phyloP scores from a whole-genome alignment of 2,888 invertebrate genomes.

The Tetramorium bicarinatum region DNA sequence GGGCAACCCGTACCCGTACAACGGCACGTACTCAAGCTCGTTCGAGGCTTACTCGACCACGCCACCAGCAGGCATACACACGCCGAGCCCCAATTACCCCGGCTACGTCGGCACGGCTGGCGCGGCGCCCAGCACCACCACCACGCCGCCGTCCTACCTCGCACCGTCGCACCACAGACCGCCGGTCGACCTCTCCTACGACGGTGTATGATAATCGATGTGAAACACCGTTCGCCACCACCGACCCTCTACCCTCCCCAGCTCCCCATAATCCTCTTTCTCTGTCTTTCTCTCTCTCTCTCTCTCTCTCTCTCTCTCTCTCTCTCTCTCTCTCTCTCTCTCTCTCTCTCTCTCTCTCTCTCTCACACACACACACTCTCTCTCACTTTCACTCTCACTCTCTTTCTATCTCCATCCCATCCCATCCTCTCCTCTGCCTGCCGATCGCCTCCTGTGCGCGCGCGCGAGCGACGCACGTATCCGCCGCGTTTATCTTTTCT shows the following conservation, averaged over 20 bases:
- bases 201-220: conserved; percentile 85
- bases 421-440: conserved; percentile 8
- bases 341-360: not conserved
- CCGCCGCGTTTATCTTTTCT: conserved; percentile 80
- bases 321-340: not conserved
- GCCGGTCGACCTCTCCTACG: conserved; percentile 85
- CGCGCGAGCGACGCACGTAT: conserved; percentile 62
- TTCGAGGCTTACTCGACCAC: conserved; percentile 86
- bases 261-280: not conserved
- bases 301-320: not conserved
- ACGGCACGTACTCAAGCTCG: conserved; percentile 84
- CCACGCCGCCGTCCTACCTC: conserved; percentile 83
- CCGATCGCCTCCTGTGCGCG: conserved; percentile 49
- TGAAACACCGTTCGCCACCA: conserved; percentile 67
- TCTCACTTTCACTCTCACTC: not conserved
- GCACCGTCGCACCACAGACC: conserved; percentile 83
- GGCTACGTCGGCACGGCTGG: conserved; percentile 80
- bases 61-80: conserved; percentile 88
- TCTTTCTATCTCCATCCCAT: not conserved
- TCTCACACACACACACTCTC: too few species aligned
- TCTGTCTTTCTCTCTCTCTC: not conserved
- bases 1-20: conserved; percentile 83
- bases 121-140: conserved; percentile 79
- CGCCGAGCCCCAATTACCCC: conserved; percentile 91
- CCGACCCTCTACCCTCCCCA: conserved; percentile 18